Base-by-base conservation (phyloP, 2,113 vertebrate genomes). In the Cyanistes caeruleus region DNA sequence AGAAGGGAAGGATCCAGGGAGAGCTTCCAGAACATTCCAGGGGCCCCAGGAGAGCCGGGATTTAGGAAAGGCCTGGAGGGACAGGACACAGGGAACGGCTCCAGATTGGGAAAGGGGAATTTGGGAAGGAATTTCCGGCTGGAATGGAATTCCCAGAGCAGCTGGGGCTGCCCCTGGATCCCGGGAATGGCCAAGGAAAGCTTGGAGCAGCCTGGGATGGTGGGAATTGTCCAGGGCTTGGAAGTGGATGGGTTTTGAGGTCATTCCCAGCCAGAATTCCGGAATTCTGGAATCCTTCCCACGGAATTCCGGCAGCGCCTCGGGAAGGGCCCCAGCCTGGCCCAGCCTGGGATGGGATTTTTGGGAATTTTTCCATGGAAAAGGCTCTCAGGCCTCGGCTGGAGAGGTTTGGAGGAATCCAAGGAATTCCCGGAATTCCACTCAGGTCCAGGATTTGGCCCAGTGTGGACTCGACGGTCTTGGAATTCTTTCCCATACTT, bases 171-270 rank as follows among this genome's bases (percentile, higher is more conserved):
- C 21, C 27, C 52, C 77, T 67, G 78, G 3, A 83, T 72, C 80
- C 37, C 67, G 43, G 55, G 10, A 52, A 1, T 44, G 56, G 0
- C 67, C 56, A 5, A 39, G 52, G 52, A 31, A 44, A 21, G 28
- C 16, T 1, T 39, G 52, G 78, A 68, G 21, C 15, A 19, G 0
- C 7, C 44, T 24, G 44, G 79, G 24, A 25, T 1, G 0, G 0
- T 2, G 5, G 27, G 17, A 59, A 2, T 7, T 43, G 65, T 19
- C 23, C 35, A 28, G 31, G 25, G 20, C 5, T 10, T 33, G 51
- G 69, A 55, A 24, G 4, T 15, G 51, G 51, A n/a, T 33, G 69
- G 37, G 51, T 5, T 25, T 2, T 3, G 16, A 27, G 52, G 16
- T 73, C 0, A 22, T 55, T n/a, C 51, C 69, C 8, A 1, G 1